Evolutionary conservation across 2,888 invertebrate genomes (phyloP).

Genomic region (Drosophila percnosoma): DNA sequence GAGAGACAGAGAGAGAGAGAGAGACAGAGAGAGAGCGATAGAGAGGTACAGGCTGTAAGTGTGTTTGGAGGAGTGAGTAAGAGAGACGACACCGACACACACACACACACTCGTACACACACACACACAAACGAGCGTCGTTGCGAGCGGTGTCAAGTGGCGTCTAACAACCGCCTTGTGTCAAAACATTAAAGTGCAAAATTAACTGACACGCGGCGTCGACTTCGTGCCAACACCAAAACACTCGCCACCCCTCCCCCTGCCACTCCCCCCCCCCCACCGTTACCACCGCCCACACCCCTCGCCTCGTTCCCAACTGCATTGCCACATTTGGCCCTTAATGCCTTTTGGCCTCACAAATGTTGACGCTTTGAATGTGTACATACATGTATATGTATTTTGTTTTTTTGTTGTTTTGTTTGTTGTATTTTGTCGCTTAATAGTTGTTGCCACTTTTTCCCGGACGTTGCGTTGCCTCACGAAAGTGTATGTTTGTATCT

Average conservation of each 20-base stretch:
- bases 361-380: constrained; percentile 25
- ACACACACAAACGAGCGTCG: background rate
- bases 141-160: constrained; percentile 46
- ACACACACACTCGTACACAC: background rate
- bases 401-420: background rate
- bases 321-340: constrained; percentile 13
- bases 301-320: background rate
- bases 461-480: constrained; percentile 6
- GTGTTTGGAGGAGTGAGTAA: background rate
- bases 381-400: background rate
- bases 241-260: background rate
- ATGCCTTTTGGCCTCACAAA: constrained; percentile 13
- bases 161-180: constrained; percentile 66
- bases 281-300: no score
- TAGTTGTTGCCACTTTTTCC: constrained; percentile 29
- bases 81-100: background rate
- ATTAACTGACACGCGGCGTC: constrained; percentile 66
- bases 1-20: background rate
- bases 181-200: constrained; percentile 69
- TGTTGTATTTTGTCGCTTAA: constrained; percentile 17
- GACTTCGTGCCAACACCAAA: constrained; percentile 47
- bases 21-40: background rate
- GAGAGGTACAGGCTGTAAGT: background rate
- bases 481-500: constrained; percentile 10
- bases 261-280: background rate